Percentiles rank a stretch among this genome's conserved stretches.
These are phyloP conservation scores for Napeogenes sylphis DNA, from an alignment of 2,888 invertebrate genomes.

Conservation along the genomic window DNA sequence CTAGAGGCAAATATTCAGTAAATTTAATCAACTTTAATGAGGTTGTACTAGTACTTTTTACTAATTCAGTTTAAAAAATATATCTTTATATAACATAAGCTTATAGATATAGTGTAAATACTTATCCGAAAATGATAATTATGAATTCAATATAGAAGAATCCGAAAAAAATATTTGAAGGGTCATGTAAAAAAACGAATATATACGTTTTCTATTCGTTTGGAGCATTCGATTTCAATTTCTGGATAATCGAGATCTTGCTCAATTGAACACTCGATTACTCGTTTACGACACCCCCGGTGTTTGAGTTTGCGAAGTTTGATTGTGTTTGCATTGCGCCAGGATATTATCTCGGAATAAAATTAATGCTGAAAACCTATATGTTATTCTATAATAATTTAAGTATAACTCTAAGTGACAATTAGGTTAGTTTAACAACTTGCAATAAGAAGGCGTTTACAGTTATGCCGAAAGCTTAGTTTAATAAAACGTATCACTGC, in stretches of 20 bases:
- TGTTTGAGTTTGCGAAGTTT: constrained; percentile 72
- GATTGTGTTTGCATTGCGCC: constrained; percentile 69
- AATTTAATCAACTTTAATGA: too few relatives aligned
- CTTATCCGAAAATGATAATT: neutral
- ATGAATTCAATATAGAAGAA: neutral
- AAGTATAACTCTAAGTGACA: neutral
- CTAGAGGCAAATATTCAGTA: too few relatives aligned
- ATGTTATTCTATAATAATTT: constrained; percentile 1
- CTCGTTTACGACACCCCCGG: constrained; percentile 68
- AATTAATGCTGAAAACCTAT: constrained; percentile 42
- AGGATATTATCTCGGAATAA: constrained; percentile 55
- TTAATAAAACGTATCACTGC: too few relatives aligned
- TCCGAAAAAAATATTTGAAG: constrained; percentile 4
- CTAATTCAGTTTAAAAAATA: too few relatives aligned
- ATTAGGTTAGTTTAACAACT: neutral
- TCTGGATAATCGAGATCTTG: constrained; percentile 73
- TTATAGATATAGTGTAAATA: neutral
- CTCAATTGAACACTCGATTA: constrained; percentile 76
- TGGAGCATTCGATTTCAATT: constrained; percentile 69
- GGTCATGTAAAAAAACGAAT: constrained; percentile 34
- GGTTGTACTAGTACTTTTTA: too few relatives aligned
- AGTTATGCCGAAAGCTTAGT: too few relatives aligned
- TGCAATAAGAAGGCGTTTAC: too few relatives aligned
- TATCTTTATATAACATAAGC: neutral
- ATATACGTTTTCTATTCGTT: constrained; percentile 63